Conservation (phyloP, 2,113 vertebrate genomes). For the Calyptommatus sinebrachiatus region DNA sequence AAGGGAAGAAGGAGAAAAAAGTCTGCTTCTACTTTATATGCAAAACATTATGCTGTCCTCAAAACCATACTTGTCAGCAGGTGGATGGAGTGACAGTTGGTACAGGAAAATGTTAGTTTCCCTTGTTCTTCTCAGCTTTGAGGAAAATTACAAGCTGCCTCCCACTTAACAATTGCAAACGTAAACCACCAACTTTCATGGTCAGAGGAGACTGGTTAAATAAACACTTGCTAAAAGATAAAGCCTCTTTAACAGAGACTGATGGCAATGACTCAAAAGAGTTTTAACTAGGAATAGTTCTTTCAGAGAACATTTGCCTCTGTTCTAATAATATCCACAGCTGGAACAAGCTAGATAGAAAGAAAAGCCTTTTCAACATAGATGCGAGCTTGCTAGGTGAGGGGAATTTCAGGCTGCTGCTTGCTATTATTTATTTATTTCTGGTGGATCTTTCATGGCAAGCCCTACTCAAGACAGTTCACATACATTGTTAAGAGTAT, state of each 20-base stretch:
- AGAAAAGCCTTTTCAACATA: background rate
- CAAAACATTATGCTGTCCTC: constrained; percentile 7
- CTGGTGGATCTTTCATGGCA: background rate
- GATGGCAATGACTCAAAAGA: background rate
- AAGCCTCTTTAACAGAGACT: constrained; percentile 14
- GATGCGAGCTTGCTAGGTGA: background rate
- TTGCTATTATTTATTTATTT: background rate
- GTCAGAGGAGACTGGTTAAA: constrained; percentile 22
- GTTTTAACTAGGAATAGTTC: background rate
- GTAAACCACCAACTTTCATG: constrained; percentile 3
- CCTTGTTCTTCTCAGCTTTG: constrained; percentile 14
- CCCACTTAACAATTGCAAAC: constrained; percentile 2
- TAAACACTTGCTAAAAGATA: constrained; percentile 13
- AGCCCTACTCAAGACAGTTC: background rate
- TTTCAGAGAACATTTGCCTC: background rate
- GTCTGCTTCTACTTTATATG: background rate
- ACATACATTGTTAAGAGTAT: background rate
- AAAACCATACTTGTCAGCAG: constrained; percentile 27
- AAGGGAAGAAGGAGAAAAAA: background rate
- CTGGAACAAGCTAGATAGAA: background rate
- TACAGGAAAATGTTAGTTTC: constrained; percentile 13
- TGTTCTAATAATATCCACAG: background rate
- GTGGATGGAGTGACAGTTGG: constrained; percentile 1
- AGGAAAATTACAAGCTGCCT: constrained; percentile 20
- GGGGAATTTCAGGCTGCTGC: background rate